Percentiles rank a stretch among this genome's conserved stretches.
Evolutionary conservation across 2,888 invertebrate species (phyloP).

Genomic region (Brachynemurus nebulosus): DNA sequence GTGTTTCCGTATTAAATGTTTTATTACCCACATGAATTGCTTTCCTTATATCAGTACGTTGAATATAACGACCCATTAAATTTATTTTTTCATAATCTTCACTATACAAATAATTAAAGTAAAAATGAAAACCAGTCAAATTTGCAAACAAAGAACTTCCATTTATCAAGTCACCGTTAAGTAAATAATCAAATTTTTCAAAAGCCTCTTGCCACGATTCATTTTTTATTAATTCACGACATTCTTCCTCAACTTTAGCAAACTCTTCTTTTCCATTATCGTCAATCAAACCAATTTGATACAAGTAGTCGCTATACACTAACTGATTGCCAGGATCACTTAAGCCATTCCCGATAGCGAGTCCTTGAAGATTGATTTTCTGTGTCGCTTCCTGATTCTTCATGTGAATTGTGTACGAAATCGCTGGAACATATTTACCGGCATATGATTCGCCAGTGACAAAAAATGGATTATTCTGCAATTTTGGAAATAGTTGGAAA

Average conservation of each 20-base stretch:
- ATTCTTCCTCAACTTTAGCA: constrained; percentile 43
- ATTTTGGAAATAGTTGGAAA: constrained; percentile 67
- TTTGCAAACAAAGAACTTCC: constrained; percentile 51
- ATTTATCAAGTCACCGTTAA: constrained; percentile 51
- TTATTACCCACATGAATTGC: constrained; percentile 76
- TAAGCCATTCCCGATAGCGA: constrained; percentile 68
- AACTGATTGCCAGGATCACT: constrained; percentile 67
- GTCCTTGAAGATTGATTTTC: constrained; percentile 55
- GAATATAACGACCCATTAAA: constrained; percentile 47
- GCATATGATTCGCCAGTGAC: constrained; percentile 84
- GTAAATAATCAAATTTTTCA: constrained; percentile 51
- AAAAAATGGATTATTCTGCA: constrained; percentile 63
- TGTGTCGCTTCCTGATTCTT: constrained; percentile 41
- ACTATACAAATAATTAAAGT: constrained; percentile 57
- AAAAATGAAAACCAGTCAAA: constrained; percentile 60
- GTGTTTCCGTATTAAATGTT: constrained; percentile 47
- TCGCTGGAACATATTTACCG: constrained; percentile 67
- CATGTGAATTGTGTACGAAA: constrained; percentile 57
- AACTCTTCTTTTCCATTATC: constrained; percentile 45
- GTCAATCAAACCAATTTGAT: constrained; percentile 61
- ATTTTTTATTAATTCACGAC: constrained; percentile 43
- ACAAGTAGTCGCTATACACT: constrained; percentile 63
- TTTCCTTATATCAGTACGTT: constrained; percentile 45
- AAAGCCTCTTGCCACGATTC: constrained; percentile 56
- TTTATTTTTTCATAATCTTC: constrained; percentile 38